Evolutionary conservation across 2,797 vertebrate genomes (phyloP).

Genomic region (Delichon dasypus): DNA sequence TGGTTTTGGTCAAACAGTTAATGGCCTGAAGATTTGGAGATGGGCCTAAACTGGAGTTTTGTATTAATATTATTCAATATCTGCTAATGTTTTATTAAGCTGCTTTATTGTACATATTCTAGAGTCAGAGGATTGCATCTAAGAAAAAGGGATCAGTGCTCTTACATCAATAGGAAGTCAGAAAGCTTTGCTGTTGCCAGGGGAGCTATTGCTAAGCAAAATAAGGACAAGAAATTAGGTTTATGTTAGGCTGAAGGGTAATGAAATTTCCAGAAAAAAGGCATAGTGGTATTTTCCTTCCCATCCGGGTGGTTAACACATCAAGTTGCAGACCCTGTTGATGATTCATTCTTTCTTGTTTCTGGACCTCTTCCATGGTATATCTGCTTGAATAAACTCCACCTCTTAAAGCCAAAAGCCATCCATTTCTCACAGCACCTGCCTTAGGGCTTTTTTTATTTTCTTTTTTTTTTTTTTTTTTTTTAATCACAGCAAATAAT

Average conservation of each 20-base stretch:
- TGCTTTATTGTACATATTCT: not conserved
- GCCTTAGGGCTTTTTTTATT: not conserved
- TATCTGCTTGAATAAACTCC: not conserved
- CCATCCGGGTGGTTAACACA: not conserved
- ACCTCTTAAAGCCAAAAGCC: not conserved
- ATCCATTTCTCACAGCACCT: not conserved
- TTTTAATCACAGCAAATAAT: not conserved
- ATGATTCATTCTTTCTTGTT: not conserved
- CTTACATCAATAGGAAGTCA: not conserved
- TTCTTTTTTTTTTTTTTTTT: not conserved
- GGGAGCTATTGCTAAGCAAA: not conserved
- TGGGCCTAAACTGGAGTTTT: not conserved
- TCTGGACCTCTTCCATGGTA: not conserved
- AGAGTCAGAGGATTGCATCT: not conserved
- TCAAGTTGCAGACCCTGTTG: not conserved
- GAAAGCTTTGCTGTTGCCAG: not conserved
- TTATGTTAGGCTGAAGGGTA: not conserved
- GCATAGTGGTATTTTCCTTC: not conserved
- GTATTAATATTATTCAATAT: not conserved
- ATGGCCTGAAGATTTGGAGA: not conserved
- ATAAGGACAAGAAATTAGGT: not conserved
- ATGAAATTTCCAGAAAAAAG: not conserved
- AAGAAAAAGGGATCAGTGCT: not conserved
- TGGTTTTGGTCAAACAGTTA: accelerated
- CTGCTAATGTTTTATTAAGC: not conserved